These are phyloP conservation scores for Cygnus atratus DNA, from an alignment of 2,113 vertebrate genomes.

Conservation along the genomic window DNA sequence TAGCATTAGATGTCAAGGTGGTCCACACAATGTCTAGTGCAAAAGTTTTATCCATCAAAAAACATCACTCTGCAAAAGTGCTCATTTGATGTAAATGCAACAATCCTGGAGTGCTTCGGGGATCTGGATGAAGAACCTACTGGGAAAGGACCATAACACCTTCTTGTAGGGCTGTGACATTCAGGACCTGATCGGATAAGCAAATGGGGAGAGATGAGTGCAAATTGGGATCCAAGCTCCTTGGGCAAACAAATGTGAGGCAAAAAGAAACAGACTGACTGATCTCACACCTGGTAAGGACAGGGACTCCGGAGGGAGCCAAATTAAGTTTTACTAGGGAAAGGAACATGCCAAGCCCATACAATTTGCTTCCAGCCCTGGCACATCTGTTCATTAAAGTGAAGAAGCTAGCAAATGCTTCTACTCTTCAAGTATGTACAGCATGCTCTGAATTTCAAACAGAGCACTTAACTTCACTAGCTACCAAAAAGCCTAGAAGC, in stretches of 20 bases:
- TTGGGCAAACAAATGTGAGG: neutral
- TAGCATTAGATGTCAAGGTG: neutral
- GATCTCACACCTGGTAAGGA: neutral
- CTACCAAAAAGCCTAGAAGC: neutral
- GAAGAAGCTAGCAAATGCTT: neutral
- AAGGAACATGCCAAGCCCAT: neutral
- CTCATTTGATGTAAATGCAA: neutral
- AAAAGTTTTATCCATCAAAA: neutral
- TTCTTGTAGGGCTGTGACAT: rapidly evolving
- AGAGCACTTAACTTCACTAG: neutral
- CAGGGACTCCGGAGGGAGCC: neutral
- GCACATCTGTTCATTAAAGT: neutral
- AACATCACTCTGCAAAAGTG: neutral
- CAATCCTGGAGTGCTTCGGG: neutral
- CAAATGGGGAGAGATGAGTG: neutral
- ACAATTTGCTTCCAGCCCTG: neutral
- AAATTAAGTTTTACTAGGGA: neutral
- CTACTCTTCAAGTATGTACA: neutral
- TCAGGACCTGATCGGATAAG: neutral
- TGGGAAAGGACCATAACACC: neutral
- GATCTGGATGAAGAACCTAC: neutral
- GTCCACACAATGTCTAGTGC: neutral
- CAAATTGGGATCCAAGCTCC: neutral
- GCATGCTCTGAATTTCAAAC: neutral
- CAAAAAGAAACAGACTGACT: neutral